Percentiles rank a stretch among this genome's conserved stretches.
phyloP scores from a whole-genome alignment of 2,888 invertebrate genomes.

The Lasioglossum malachurum region DNA sequence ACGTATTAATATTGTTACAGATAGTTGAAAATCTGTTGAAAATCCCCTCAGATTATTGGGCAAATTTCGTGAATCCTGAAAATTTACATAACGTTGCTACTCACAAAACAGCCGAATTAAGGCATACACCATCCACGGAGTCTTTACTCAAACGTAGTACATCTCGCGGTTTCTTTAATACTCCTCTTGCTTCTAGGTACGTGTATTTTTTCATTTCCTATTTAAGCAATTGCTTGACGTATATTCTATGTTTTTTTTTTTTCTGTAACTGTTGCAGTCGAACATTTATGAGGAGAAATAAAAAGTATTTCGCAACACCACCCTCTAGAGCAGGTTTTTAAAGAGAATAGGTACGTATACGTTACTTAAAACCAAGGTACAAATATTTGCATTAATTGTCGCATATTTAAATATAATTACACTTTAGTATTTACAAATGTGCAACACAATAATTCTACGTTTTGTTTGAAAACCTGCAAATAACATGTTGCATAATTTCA shows the following conservation, averaged over 20 bases:
- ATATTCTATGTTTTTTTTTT: conserved; percentile 17
- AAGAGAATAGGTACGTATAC: conserved; percentile 52
- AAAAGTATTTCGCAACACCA: conserved; percentile 83
- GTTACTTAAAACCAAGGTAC: conserved; percentile 27
- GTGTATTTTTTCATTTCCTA: conserved; percentile 17
- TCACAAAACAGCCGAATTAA: conserved; percentile 79
- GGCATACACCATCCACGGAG: conserved; percentile 83
- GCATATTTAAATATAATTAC: conserved; percentile 25
- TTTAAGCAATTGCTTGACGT: background rate
- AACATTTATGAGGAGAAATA: conserved; percentile 81
- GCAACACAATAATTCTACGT: conserved; percentile 33
- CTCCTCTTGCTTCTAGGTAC: conserved; percentile 81
- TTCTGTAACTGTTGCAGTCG: conserved; percentile 75
- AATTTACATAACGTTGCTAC: conserved; percentile 75
- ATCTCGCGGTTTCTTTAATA: conserved; percentile 81
- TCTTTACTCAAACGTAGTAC: conserved; percentile 82
- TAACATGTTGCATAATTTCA: conserved; percentile 38
- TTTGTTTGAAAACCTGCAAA: conserved; percentile 59
- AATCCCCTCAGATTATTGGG: conserved; percentile 92
- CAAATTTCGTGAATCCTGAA: conserved; percentile 88
- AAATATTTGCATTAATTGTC: conserved; percentile 31
- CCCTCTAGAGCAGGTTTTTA: conserved; percentile 79
- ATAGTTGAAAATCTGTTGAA: conserved; percentile 90
- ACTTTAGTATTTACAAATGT: conserved; percentile 29
- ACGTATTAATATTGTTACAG: conserved; percentile 80